Evolutionary conservation across 2,113 vertebrate species (phyloP).

Genomic region (Nerophis ophidion): DNA sequence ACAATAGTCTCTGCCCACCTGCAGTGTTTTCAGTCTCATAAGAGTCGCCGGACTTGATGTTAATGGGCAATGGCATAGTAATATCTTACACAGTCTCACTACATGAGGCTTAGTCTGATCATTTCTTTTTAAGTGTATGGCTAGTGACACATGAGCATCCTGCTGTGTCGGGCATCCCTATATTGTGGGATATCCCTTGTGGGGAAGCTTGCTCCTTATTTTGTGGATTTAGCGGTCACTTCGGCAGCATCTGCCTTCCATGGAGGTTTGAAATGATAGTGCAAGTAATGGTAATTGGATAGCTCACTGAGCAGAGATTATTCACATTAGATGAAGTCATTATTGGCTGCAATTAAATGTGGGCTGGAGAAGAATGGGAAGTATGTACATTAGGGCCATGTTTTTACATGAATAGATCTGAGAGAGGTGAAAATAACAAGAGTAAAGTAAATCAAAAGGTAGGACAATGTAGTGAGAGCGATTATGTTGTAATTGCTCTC

Average conservation of each 20-base stretch:
- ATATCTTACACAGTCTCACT: conserved; percentile 20
- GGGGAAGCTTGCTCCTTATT: conserved; percentile 51
- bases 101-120: conserved; percentile 24
- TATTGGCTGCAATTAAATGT: conserved; percentile 61
- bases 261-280: conserved; percentile 41
- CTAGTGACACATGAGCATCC: conserved; percentile 50
- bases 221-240: conserved; percentile 61
- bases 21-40: background rate
- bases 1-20: conserved; percentile 6
- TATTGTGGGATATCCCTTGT: conserved; percentile 47
- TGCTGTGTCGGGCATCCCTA: conserved; percentile 46
- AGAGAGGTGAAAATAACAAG: conserved; percentile 30
- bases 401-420: conserved; percentile 31
- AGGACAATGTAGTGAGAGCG: conserved; percentile 24
- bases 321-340: conserved; percentile 45
- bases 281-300: conserved; percentile 28
- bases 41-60: conserved; percentile 8
- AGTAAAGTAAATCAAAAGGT: conserved; percentile 12
- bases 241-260: conserved; percentile 41
- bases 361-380: conserved; percentile 15
- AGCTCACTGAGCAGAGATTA: conserved; percentile 33
- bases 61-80: conserved; percentile 17
- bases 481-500: conserved; percentile 59
- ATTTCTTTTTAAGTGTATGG: conserved; percentile 20
- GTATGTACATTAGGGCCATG: no score